phyloP scores from a whole-genome alignment of 1,140 invertebrate genomes.

The Tetraneura akinire region DNA sequence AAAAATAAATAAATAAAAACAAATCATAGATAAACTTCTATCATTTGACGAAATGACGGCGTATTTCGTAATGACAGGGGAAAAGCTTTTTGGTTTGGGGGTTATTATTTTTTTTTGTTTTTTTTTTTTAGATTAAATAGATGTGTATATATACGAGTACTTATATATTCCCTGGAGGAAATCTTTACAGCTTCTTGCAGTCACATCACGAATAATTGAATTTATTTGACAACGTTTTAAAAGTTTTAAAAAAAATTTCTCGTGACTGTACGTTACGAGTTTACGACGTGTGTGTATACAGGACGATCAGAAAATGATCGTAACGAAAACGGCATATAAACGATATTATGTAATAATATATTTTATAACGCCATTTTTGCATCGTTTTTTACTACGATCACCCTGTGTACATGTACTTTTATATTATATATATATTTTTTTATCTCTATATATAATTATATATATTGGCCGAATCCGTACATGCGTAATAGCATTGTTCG shows the following conservation, averaged over 20 bases:
- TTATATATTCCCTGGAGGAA: background rate
- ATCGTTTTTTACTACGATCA: no score
- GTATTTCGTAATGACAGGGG: background rate
- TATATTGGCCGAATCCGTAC: no score
- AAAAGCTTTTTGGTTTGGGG: slow-evolving; percentile 38
- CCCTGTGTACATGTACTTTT: no score
- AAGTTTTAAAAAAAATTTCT: background rate
- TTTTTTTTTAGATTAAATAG: slow-evolving; percentile 5
- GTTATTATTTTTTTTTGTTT: no score
- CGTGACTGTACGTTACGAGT: background rate
- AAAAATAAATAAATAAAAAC: no score
- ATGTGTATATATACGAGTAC: background rate
- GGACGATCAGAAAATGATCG: background rate
- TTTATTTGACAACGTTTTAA: slow-evolving; percentile 3
- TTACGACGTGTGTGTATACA: background rate
- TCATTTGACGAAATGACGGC: background rate
- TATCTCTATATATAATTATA: no score
- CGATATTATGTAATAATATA: no score
- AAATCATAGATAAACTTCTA: no score
- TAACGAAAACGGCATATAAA: no score
- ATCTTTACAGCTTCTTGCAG: background rate
- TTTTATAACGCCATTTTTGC: no score
- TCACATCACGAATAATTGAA: background rate
- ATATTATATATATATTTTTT: no score
- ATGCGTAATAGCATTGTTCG: no score